Evolutionary conservation across 2,113 vertebrate species (phyloP).

Genomic region (Lota lota): DNA sequence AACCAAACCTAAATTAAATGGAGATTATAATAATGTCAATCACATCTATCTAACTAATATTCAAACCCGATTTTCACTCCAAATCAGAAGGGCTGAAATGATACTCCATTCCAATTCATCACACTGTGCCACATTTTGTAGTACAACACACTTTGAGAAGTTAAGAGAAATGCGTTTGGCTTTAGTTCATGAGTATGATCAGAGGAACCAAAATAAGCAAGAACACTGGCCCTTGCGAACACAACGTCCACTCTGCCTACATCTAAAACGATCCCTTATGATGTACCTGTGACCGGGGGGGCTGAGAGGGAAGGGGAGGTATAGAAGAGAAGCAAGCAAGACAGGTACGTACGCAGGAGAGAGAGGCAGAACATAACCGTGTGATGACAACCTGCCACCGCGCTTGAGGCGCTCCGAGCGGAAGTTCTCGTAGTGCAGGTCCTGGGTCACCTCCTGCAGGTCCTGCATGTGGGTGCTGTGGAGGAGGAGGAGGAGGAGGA

Average conservation of each 20-base stretch:
- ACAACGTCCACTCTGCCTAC: too few species aligned
- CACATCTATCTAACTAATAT: constrained; percentile 1
- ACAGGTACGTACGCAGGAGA: constrained; percentile 73
- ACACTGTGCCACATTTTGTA: too few species aligned
- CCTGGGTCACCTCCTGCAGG: constrained; percentile 98
- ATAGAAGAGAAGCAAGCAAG: constrained; percentile 57
- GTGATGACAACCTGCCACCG: constrained; percentile 87
- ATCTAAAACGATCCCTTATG: too few species aligned
- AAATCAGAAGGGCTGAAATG: not conserved
- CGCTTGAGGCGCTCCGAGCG: constrained; percentile 96
- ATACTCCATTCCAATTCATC: too few species aligned
- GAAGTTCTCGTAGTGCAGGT: constrained; percentile 99
- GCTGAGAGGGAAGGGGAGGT: constrained; percentile 52
- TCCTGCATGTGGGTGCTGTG: constrained; percentile 97
- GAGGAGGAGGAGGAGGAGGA: constrained; percentile 1
- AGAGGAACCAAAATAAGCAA: too few species aligned
- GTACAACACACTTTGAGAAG: too few species aligned
- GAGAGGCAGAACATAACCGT: constrained; percentile 69
- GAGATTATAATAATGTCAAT: constrained; percentile 13
- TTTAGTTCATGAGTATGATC: too few species aligned
- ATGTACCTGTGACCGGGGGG: too few species aligned
- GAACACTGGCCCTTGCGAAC: too few species aligned
- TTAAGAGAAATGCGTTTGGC: too few species aligned
- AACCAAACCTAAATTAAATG: constrained; percentile 41
- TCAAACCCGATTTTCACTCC: constrained; percentile 19